Evolutionary conservation across 1,140 invertebrate genomes (phyloP), one percentile per base, ranked within the genome.

Genomic region (Ganaspis sp.): DNA sequence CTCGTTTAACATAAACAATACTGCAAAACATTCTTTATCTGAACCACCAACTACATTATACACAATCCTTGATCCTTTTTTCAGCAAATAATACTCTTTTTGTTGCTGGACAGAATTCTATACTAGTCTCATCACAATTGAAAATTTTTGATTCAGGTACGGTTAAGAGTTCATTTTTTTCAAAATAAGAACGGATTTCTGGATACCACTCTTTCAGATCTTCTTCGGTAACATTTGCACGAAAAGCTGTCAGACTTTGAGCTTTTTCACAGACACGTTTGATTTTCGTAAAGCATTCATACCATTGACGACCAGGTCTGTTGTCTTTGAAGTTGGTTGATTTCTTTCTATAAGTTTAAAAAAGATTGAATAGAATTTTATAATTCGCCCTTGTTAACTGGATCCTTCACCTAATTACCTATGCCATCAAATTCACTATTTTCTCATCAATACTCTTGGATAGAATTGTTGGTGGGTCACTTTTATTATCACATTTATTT

Each of bases 51-150:
- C 82, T n/a, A 89, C 64, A 53, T 83, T 85, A 75, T 90, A 90
- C 11, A 87, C 82, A 74, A 87, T 84, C 83, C 78, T 85, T 23
- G 78, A 71, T 23, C 86, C 88, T 86, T 86, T n/a, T 86, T 76
- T 73, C 64, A 29, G 75, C 80, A 17, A 90, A 77, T n/a, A n/a
- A n/a, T 12, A 89, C 85, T 45, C 78, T 74, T 15, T 82, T 81
- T 34, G 74, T 84, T 79, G 84, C 84, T 70, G 87, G 86, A 75
- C 86, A 86, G 0, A 89, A 42, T 8, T 77, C 54, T 54, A 91
- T 87, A 58, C 76, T 80, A 12, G 86, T 87, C 81, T 91, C 89
- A 75, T 90, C 87, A 11, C 83, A 85, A 74, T 90, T 90, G 29
- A 85, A 87, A 38, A 88, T 79, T 42, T 82, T 75, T 4, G 40